Evolutionary conservation across 2,888 invertebrate species (phyloP).

Genomic region (Sericinus montela): DNA sequence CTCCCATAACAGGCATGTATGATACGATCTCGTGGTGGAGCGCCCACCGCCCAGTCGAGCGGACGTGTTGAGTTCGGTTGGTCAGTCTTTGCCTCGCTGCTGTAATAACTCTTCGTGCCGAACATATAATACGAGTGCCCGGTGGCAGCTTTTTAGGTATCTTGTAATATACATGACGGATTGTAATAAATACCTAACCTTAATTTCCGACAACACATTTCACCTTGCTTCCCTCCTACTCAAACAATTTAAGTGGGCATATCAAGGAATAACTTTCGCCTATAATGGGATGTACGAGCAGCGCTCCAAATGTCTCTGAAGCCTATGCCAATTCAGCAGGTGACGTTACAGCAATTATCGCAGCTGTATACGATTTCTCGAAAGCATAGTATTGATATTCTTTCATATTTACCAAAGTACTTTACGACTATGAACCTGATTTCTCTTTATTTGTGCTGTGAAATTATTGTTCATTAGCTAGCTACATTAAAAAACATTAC

Average conservation of each 20-base stretch:
- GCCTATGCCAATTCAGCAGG: slow-evolving; percentile 49
- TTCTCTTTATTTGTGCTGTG: neutral
- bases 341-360: slow-evolving; percentile 7
- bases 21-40: slow-evolving; percentile 65
- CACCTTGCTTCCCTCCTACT: too few species aligned
- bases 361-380: neutral
- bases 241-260: too few species aligned
- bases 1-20: slow-evolving; percentile 65
- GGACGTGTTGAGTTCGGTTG: slow-evolving; percentile 47
- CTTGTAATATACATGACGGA: too few species aligned
- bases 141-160: too few species aligned
- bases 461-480: slow-evolving; percentile 5
- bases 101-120: slow-evolving; percentile 14
- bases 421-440: too few species aligned
- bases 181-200: too few species aligned
- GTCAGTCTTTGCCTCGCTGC: slow-evolving; percentile 32
- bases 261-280: slow-evolving; percentile 27
- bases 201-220: too few species aligned
- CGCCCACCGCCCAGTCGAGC: slow-evolving; percentile 55
- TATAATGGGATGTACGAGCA: slow-evolving; percentile 73
- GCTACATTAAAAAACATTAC: slow-evolving; percentile 24
- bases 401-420: neutral
- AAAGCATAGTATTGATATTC: neutral
- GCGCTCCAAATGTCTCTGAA: slow-evolving; percentile 53
- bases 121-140: slow-evolving; percentile 23